Evolutionary conservation across 1,140 invertebrate species (phyloP).

Genomic region (Dendroctonus valens): DNA sequence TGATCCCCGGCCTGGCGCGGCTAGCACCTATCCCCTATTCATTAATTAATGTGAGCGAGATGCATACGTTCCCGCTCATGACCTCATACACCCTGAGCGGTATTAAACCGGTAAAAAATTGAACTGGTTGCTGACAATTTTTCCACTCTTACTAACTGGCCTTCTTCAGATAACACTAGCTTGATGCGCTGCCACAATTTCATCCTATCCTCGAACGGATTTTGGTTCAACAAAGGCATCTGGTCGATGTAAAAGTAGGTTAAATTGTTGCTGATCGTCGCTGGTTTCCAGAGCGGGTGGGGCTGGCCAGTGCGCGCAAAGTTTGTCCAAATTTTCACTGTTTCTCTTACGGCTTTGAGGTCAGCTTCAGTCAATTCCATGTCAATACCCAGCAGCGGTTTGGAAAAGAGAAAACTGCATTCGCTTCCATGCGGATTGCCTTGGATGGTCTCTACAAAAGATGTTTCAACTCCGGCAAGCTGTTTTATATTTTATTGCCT

Average conservation of each 20-base stretch:
- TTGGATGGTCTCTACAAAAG: not conserved
- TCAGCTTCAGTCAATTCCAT: slow-evolving; percentile 23
- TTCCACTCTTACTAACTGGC: no score
- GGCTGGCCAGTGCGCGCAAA: slow-evolving; percentile 53
- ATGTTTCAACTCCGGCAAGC: not conserved
- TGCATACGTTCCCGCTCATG: no score
- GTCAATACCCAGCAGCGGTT: not conserved
- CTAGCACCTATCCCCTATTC: no score
- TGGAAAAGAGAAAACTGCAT: slow-evolving; percentile 1
- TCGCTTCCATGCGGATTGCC: slow-evolving; percentile 28
- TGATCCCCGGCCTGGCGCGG: no score
- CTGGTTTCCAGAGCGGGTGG: slow-evolving; percentile 43
- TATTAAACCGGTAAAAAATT: no score
- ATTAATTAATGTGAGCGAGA: no score
- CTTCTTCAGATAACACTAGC: no score
- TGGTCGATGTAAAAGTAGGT: slow-evolving; percentile 30
- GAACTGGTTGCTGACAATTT: no score
- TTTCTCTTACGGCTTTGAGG: slow-evolving; percentile 41
- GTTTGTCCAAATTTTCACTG: slow-evolving; percentile 52
- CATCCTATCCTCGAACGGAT: slow-evolving; percentile 32
- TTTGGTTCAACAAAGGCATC: slow-evolving; percentile 10
- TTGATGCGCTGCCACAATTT: no score
- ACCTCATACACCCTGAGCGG: no score
- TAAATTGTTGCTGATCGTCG: slow-evolving; percentile 20
- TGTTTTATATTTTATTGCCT: not conserved